Evolutionary conservation across 2,888 invertebrate species (phyloP), one percentile per base, ranked within the genome.

Genomic region (Crocallis elinguaria): DNA sequence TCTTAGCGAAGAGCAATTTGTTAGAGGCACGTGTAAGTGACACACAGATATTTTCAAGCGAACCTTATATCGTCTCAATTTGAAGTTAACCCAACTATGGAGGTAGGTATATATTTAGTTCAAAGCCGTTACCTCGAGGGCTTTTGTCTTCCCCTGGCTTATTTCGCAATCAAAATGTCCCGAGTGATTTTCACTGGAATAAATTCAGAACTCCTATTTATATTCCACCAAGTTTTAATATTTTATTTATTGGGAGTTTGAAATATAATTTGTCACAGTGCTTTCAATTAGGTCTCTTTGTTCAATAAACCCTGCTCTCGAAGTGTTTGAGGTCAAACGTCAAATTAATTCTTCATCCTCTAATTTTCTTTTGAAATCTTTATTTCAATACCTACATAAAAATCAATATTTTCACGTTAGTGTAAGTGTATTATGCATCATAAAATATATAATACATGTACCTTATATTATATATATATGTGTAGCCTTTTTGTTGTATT

Each of bases 81-180:
- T 21, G 37, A 27, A 45, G 39, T 35, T 33, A 45, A 39, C 44
- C 29, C 29, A 51, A 48, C 42, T 43, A 41, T 16, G 21, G 16
- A n/a, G 42, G 51, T 37, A 54, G 62, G 38, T 51, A 53, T 62
- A 65, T 56, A 62, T 58, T 73, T 71, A 71, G 69, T 72, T 73
- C 57, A 66, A 64, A 71, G 66, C 66, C 63, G 69, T 64, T 66
- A 72, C 67, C 69, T 48, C 57, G 61, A 67, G 71, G 66, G 69
- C 69, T 68, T 65, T 69, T 69, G 64, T 70, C 70, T 72, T 71
- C 67, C 66, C 68, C 63, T 62, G 71, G 73, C 71, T 77, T 77
- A 75, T 73, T 77, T 72, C 56, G 67, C 71, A 75, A 79, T 77
- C 75, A 75, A 71, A 64, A 63, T 66, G 65, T 71, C 75, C 67